Base-by-base conservation (phyloP, 2,888 invertebrate species). In the Parascotia fuliginaria region DNA sequence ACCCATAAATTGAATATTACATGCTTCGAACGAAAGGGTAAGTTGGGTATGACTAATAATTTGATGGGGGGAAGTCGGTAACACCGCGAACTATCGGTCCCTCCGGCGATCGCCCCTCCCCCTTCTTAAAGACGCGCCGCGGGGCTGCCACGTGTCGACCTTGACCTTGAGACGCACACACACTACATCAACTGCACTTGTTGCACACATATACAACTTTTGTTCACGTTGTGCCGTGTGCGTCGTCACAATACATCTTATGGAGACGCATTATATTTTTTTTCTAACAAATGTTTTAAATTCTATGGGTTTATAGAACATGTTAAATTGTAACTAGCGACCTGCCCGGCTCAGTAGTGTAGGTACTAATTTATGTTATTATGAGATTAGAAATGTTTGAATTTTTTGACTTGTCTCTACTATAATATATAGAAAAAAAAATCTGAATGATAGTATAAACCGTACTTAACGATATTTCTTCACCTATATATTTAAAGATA, bases 81-180 rank as follows among this genome's bases (percentile, higher is more conserved):
- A 63, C 34, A 31, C 7, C 15, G 22, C 19, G 27, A 41, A 42
- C n/a, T n/a, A n/a, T n/a, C 46, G 55, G 55, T 57, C 54, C 52
- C 61, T 41, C 54, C 51, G 29, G 19, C 31, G 40, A 46, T 46
- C 55, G 40, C 41, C 44, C 55, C 32, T 40, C 41, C 32, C 58
- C 34, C 29, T 28, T 14, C 42, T 34, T 32, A 9, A 29, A 38
- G 33, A 37, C 38, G n/a, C n/a, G n/a, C 33, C 40, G 58, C 44
- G 36, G 29, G 13, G 64, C 56, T 58, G 65, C 68, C 83, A 81
- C 85, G 85, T 81, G 83, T 70, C 77, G 65, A 69, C 82, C 84
- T 78, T 85, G 84, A 80, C 86, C 85, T 87, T 87, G 83, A 77
- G 73, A 73, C 77, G 50, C 71, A 70, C 72, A 70, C 79, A 72